Evolutionary conservation across 2,797 vertebrate genomes (phyloP), one percentile per base, ranked within the genome.

Genomic region (Zenarchopterus dispar): DNA sequence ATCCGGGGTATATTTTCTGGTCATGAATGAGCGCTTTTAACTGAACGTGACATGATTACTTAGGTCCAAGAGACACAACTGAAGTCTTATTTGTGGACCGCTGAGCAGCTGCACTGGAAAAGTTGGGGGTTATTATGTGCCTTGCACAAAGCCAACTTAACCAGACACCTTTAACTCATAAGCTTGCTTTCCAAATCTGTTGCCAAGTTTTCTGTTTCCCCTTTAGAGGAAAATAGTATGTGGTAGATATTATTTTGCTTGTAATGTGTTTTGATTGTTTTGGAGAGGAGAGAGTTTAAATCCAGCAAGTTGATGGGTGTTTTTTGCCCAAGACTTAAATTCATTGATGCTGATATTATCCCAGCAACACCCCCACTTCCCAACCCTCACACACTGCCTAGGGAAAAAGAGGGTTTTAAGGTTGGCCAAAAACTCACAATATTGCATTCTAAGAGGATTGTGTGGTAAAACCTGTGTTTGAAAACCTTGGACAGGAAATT

Each of bases 401-500:
- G 19, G 74, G 15, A 73, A 72, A 70, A 44, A 26, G 80, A 67
- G 48, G 16, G 1, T 70, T 74, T 67, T 56, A 50, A 77, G 39
- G 28, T 41, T 39, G 49, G 61, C 26, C 62, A 60, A 67, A 79
- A 81, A 44, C 23, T 23, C 26, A 60, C 51, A 42, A 47, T 78
- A 67, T 56, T 67, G 56, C 19, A 1, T 56, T 16, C 28, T 84
- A 81, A 83, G 77, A 73, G 67, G 73, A 85, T 87, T 84, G 73
- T 61, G 16, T 18, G 3, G 39, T 67, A 67, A 67, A 75, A 63
- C 33, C 11, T 2, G 2, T 10, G 9, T 36, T 36, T 10, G 11
- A 36, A 36, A 36, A 10, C 33, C 11, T 36, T 36, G 59, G 49
- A 44, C 17, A 58, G 64, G 62, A 81, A 82, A 65, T 66, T 8